phyloP scores from a whole-genome alignment of 2,797 vertebrate species.

The Lophius americanus region DNA sequence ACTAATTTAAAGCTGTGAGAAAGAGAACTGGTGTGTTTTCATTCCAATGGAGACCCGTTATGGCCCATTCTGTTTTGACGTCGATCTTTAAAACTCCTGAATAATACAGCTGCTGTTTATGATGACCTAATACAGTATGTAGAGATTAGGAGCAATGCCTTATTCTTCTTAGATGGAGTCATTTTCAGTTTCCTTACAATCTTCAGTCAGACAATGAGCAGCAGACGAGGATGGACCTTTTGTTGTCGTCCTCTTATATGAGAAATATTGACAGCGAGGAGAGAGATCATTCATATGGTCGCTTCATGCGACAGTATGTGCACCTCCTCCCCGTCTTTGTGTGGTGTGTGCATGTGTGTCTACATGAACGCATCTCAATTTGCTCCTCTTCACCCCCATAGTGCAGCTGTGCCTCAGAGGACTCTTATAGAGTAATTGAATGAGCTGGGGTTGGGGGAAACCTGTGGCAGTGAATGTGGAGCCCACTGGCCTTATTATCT shows the following conservation, averaged over 20 bases:
- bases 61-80: constrained; percentile 68
- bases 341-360: constrained; percentile 55
- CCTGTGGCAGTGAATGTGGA: constrained; percentile 74
- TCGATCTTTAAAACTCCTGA: constrained; percentile 66
- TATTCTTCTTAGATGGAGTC: constrained; percentile 62
- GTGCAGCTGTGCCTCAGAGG: constrained; percentile 79
- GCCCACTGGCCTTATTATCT: constrained; percentile 83
- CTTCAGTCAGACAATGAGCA: constrained; percentile 45
- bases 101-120: constrained; percentile 75
- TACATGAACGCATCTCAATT: constrained; percentile 77
- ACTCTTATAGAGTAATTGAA: constrained; percentile 83
- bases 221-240: constrained; percentile 37
- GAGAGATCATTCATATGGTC: constrained; percentile 52
- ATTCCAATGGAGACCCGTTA: constrained; percentile 68
- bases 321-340: constrained; percentile 60
- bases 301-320: constrained; percentile 38
- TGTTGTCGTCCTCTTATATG: constrained; percentile 43
- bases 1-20: constrained; percentile 27
- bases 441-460: constrained; percentile 70
- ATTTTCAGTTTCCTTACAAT: constrained; percentile 63
- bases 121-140: constrained; percentile 64
- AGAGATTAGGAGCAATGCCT: constrained; percentile 67
- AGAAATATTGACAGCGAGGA: constrained; percentile 51
- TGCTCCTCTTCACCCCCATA: constrained; percentile 78
- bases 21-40: constrained; percentile 32